Evolutionary conservation across 1,140 invertebrate genomes (phyloP).

Genomic region (Oscheius sp.): DNA sequence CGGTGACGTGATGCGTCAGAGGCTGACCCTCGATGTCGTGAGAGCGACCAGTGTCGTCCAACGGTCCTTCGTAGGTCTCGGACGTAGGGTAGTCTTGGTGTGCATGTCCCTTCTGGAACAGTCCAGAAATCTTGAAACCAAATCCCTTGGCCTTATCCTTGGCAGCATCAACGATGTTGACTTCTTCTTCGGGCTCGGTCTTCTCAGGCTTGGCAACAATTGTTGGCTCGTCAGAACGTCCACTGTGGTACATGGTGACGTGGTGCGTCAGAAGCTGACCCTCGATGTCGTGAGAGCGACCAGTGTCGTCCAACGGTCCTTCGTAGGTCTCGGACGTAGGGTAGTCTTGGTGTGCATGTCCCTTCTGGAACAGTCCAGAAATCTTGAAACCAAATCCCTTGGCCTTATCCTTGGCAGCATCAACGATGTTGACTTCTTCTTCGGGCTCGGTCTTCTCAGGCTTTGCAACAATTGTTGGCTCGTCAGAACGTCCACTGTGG

Average conservation of each 20-base stretch:
- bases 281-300: background rate
- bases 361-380: background rate
- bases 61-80: constrained; percentile 9
- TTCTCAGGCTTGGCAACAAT: background rate
- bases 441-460: background rate
- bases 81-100: constrained; percentile 11
- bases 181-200: background rate
- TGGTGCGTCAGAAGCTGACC: background rate
- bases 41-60: constrained; percentile 2
- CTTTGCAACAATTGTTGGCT: background rate
- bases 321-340: background rate
- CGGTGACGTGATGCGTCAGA: constrained; percentile 3
- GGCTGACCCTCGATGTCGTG: constrained; percentile 14
- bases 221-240: background rate
- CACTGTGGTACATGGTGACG: background rate
- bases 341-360: background rate
- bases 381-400: background rate
- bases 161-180: background rate
- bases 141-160: background rate
- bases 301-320: background rate
- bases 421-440: background rate
- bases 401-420: background rate
- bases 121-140: background rate
- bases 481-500: constrained; percentile 12
- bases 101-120: constrained; percentile 8